These are phyloP conservation scores for Percina caprodes DNA, from an alignment of 2,113 vertebrate species.

Conservation along the genomic window DNA sequence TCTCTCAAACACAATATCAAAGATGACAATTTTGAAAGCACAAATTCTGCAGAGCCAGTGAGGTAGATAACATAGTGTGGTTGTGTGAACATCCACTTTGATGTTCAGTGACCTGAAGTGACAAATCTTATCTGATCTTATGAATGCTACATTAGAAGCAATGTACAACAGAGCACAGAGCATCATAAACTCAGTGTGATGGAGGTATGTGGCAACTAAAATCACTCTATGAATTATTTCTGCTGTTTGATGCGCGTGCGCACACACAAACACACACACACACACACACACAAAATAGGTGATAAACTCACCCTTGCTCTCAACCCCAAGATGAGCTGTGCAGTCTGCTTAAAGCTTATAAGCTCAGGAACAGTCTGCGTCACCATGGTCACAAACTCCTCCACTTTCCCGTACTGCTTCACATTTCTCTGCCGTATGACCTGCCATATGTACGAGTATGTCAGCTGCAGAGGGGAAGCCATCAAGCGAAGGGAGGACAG, in stretches of 20 bases:
- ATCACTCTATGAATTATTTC: too few relatives aligned
- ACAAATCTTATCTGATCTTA: not conserved
- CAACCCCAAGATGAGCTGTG: conserved; percentile 84
- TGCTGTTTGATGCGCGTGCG: not conserved
- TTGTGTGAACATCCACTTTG: conserved; percentile 1
- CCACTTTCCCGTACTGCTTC: conserved; percentile 79
- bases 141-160: not conserved
- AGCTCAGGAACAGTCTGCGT: conserved; percentile 81
- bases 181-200: not conserved
- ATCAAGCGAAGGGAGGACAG: conserved; percentile 75
- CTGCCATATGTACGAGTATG: conserved; percentile 82
- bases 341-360: conserved; percentile 84
- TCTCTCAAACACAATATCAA: not conserved
- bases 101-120: not conserved
- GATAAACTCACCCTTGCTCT: conserved; percentile 81
- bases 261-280: not conserved
- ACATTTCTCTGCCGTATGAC: conserved; percentile 74
- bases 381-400: conserved; percentile 83
- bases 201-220: not conserved
- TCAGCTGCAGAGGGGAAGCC: conserved; percentile 81
- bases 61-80: not conserved
- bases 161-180: not conserved
- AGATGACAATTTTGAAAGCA: not conserved
- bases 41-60: not conserved
- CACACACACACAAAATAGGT: not conserved